These are phyloP conservation scores for Bubo blakistoni DNA, from an alignment of 2,113 vertebrate genomes.

Conservation along the genomic window DNA sequence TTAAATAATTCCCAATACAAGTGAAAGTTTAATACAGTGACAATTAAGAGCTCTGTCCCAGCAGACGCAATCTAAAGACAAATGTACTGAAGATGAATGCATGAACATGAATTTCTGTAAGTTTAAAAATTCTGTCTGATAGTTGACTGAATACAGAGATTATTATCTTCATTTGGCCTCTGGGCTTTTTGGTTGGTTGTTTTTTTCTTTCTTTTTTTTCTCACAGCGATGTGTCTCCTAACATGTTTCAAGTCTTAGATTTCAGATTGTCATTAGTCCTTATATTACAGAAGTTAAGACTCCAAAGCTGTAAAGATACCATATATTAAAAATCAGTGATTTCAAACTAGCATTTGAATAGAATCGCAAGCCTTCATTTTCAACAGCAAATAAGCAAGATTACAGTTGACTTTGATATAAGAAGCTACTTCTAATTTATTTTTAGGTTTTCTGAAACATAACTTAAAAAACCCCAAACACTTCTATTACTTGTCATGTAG, in stretches of 20 bases:
- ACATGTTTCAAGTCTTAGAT: not conserved
- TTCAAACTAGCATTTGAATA: not conserved
- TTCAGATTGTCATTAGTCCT: not conserved
- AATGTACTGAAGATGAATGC: not conserved
- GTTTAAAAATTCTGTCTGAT: not conserved
- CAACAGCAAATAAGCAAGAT: not conserved
- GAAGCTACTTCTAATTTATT: not conserved
- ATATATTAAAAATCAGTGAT: not conserved
- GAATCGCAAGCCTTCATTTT: not conserved
- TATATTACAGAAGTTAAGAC: not conserved
- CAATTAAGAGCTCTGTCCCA: not conserved
- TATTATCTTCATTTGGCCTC: not conserved
- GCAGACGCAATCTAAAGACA: not conserved
- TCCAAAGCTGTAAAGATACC: not conserved
- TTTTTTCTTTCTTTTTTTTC: not conserved
- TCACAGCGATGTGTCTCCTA: not conserved
- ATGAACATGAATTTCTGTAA: not conserved
- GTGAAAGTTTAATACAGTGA: not conserved
- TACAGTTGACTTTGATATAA: not conserved
- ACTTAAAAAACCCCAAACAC: not conserved
- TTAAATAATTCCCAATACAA: not conserved
- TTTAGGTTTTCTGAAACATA: not conserved
- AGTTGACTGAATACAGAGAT: not conserved
- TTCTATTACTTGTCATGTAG: not conserved
- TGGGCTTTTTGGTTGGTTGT: not conserved